A percentile compares a stretch with the other conserved stretches of the same genome.
These are phyloP conservation scores for Elaphurus davidianus DNA, from an alignment of 2,113 vertebrate genomes.

Conservation along the genomic window DNA sequence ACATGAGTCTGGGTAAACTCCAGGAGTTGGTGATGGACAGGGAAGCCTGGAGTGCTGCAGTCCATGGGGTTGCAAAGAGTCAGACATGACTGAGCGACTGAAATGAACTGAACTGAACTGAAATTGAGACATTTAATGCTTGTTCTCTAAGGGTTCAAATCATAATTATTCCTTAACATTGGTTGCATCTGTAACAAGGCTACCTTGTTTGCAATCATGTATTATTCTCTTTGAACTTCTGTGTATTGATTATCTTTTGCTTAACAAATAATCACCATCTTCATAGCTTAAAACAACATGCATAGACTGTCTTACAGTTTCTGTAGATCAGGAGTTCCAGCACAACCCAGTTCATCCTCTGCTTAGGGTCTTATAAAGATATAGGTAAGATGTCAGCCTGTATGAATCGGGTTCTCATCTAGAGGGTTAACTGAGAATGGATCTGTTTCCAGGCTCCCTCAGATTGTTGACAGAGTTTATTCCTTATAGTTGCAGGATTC, in stretches of 20 bases:
- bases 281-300: not conserved
- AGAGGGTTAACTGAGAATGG: not conserved
- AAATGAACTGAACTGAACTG: not conserved
- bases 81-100: accelerated
- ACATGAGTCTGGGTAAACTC: not conserved
- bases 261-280: not conserved
- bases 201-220: not conserved
- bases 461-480: not conserved
- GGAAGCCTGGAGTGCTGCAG: not conserved
- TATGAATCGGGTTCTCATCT: not conserved
- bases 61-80: not conserved
- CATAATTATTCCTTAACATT: not conserved
- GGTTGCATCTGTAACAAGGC: not conserved
- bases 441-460: not conserved
- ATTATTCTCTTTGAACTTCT: not conserved
- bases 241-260: not conserved
- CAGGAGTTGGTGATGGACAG: not conserved
- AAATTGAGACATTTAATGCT: not conserved
- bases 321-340: not conserved
- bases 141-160: not conserved
- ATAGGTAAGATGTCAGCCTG: not conserved
- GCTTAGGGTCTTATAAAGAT: not conserved
- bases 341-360: not conserved
- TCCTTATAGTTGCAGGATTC: not conserved
- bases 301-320: not conserved